Conservation (phyloP, 2,797 vertebrate genomes). For the Tamandua tetradactyla region DNA sequence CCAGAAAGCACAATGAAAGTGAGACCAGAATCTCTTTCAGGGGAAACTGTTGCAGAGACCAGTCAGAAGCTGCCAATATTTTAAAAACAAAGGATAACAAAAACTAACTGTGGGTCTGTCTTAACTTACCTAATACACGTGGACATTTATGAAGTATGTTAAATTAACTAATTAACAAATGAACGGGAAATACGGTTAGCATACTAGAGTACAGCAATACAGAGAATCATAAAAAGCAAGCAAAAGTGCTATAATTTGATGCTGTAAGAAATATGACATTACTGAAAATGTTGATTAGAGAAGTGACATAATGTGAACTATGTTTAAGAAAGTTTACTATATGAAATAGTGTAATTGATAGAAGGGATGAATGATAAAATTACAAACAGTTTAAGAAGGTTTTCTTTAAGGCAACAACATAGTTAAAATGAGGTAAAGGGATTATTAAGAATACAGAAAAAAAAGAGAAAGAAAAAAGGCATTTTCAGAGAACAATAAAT, state of each 20-base stretch:
- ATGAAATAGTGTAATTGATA: not conserved
- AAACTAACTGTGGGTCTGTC: not conserved
- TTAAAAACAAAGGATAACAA: not conserved
- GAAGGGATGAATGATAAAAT: not conserved
- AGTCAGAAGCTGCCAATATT: not conserved
- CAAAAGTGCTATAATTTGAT: not conserved
- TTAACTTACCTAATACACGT: not conserved
- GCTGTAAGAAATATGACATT: not conserved
- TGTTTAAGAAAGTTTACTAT: not conserved
- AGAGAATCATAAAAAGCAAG: not conserved
- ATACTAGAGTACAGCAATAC: not conserved
- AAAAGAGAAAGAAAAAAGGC: not conserved
- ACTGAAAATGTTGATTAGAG: not conserved
- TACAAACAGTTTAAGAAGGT: not conserved
- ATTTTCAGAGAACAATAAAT: conserved; percentile 1
- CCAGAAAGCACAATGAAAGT: not conserved
- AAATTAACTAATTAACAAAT: not conserved
- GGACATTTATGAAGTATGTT: not conserved
- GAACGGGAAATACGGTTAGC: not conserved
- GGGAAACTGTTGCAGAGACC: not conserved
- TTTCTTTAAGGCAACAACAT: not conserved
- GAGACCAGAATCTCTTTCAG: accelerated
- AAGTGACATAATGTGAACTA: not conserved
- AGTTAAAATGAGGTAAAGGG: not conserved
- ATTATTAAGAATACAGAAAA: not conserved